Percentiles rank a stretch among this genome's conserved stretches.
Evolutionary conservation across 2,797 vertebrate genomes (phyloP).

Genomic region (Sebastes diaconus): DNA sequence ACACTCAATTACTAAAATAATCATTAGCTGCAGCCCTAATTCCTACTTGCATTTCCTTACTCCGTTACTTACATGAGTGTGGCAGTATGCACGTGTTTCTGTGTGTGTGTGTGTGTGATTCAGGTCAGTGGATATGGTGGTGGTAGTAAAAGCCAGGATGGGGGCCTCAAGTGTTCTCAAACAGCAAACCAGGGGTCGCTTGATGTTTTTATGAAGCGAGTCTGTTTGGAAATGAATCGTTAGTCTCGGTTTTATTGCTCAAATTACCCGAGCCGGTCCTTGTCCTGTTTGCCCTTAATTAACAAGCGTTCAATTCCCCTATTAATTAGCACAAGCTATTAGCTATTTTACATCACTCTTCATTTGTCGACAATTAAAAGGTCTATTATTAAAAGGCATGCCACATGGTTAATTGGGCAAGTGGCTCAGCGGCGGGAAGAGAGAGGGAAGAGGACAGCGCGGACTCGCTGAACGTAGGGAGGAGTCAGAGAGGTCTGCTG

Average conservation of each 20-base stretch:
- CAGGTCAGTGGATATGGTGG: not conserved
- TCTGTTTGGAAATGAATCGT: slow-evolving; percentile 89
- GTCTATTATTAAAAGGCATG: slow-evolving; percentile 90
- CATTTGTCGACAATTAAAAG: slow-evolving; percentile 92
- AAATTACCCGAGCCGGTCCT: slow-evolving; percentile 87
- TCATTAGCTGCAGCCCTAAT: not conserved
- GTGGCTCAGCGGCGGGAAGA: slow-evolving; percentile 60
- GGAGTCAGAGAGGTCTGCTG: slow-evolving; percentile 42
- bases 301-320: slow-evolving; percentile 89
- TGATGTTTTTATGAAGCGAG: slow-evolving; percentile 85
- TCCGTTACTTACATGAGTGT: not conserved
- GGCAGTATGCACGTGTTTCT: not conserved
- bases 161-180: slow-evolving; percentile 15
- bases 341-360: slow-evolving; percentile 93
- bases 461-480: slow-evolving; percentile 30
- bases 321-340: slow-evolving; percentile 94
- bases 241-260: slow-evolving; percentile 86
- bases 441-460: slow-evolving; percentile 23
- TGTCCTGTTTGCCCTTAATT: slow-evolving; percentile 96
- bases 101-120: not conserved
- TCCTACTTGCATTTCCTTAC: not conserved
- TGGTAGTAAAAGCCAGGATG: not conserved
- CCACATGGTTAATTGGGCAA: slow-evolving; percentile 84
- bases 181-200: slow-evolving; percentile 40
- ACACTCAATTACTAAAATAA: not conserved